Evolutionary conservation across 2,888 invertebrate genomes (phyloP).

Genomic region (Hyppa rectilinea): DNA sequence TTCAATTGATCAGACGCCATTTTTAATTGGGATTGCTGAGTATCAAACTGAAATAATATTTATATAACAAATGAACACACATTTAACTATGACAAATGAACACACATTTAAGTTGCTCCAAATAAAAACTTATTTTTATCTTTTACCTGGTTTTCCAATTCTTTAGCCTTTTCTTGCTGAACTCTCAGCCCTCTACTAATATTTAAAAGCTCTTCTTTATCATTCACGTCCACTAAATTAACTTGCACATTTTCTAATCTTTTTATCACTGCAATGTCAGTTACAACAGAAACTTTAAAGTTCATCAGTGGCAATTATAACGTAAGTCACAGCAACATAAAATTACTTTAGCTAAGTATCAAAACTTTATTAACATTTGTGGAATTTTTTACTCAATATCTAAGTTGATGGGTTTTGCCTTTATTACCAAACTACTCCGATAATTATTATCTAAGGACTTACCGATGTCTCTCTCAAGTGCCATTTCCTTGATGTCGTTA

Average conservation of each 20-base stretch:
- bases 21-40: conserved; percentile 87
- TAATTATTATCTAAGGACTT: conserved; percentile 73
- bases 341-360: conserved; percentile 64
- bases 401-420: conserved; percentile 81
- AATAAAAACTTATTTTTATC: background rate
- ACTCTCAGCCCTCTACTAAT: conserved; percentile 88
- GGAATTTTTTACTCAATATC: conserved; percentile 61
- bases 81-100: conserved; percentile 1
- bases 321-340: conserved; percentile 41
- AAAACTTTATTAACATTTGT: conserved; percentile 65
- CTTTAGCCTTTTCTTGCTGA: conserved; percentile 88
- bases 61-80: background rate
- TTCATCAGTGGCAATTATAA: conserved; percentile 33
- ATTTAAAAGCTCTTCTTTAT: conserved; percentile 92
- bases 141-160: conserved; percentile 85
- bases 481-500: conserved; percentile 96
- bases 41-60: conserved; percentile 80
- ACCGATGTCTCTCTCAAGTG: conserved; percentile 95
- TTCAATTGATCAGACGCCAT: conserved; percentile 91
- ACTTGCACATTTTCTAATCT: conserved; percentile 88
- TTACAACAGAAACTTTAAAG: conserved; percentile 40
- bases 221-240: conserved; percentile 92
- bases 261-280: conserved; percentile 85
- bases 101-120: background rate
- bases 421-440: conserved; percentile 72